Percentiles rank a stretch among this genome's conserved stretches.
phyloP scores from a whole-genome alignment of 2,888 invertebrate genomes.

The Liposcelis brunnea region DNA sequence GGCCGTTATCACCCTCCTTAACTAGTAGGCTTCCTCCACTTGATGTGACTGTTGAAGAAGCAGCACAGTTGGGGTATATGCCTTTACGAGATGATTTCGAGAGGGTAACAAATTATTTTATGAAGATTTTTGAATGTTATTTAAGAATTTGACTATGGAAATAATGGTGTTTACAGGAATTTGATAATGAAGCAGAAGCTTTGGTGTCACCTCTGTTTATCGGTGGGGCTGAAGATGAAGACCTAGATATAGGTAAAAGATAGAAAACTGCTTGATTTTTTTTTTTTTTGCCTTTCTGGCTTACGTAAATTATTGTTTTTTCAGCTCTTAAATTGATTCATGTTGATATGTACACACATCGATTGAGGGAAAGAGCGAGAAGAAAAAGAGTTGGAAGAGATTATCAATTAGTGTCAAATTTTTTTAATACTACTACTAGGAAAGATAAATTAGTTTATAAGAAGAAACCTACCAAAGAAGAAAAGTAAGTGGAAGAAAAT shows the following conservation, averaged over 20 bases:
- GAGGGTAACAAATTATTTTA: conserved; percentile 36
- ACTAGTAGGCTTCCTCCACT: conserved; percentile 43
- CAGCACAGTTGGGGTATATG: conserved; percentile 80
- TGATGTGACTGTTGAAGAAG: conserved; percentile 69
- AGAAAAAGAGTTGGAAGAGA: conserved; percentile 81
- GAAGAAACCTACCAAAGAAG: conserved; percentile 56
- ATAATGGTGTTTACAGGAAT: conserved; percentile 46
- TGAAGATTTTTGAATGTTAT: not conserved
- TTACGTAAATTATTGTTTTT: too few species aligned
- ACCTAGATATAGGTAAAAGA: conserved; percentile 56
- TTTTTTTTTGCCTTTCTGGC: too few species aligned
- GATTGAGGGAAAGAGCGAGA: conserved; percentile 67
- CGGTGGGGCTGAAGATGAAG: conserved; percentile 68
- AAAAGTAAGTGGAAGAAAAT: conserved; percentile 38
- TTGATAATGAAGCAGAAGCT: conserved; percentile 79
- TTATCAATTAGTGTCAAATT: conserved; percentile 75
- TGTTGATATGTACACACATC: conserved; percentile 77
- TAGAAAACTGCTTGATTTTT: not conserved
- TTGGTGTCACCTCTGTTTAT: conserved; percentile 70
- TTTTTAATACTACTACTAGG: conserved; percentile 46
- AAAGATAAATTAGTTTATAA: conserved; percentile 35
- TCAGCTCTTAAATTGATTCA: conserved; percentile 72
- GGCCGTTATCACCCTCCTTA: conserved; percentile 51
- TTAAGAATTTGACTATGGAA: not conserved
- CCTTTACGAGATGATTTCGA: conserved; percentile 93